Base-by-base conservation (phyloP, 2,888 invertebrate species). In the Drosophila niveifrons region DNA sequence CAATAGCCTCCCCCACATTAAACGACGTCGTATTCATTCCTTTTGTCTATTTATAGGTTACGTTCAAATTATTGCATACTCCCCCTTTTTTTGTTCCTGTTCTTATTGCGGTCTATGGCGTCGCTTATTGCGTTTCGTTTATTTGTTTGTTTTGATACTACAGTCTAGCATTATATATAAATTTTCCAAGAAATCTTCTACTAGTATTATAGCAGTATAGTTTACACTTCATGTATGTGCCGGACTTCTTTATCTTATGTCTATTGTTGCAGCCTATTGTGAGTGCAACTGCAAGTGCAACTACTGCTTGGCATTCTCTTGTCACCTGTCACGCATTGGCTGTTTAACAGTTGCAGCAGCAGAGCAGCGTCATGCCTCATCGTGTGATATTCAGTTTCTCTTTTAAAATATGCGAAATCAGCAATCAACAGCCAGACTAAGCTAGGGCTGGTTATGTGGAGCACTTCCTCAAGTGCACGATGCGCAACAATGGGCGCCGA, bases 381-480 rank as follows among this genome's bases (percentile, higher is more conserved):
- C 78, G 75, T 89, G 72, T 78, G 80, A 76, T 82, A 84, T 86
- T 86, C 58, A 70, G 78, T 88, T 85, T 82, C 87, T 75, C 67
- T 71, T 48, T 56, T 41, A 15, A 41, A 41, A 41, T 41, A 41
- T 55, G 66, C 51, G 47, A 80, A 83, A 86, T 78, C 80, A 86
- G 87, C 81, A 64, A 57, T 72, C 73, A 74, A 75, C 73, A 62
- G 46, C 48, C 48, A 11, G 48, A 13, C 13, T 41, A 6, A 2
- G 39, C 39, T 13, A 41, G 39, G 15, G 36, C 11, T 63, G 47
- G 28, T 50, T 59, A 83, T 75, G 72, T 88, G 83, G 88, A 75
- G 72, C 83, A 88, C 80, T 88, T 88, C 88, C 86, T 80, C 83
- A 72, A 80, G 75, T 78, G 82, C 70, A 70, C 82, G 82, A 85